Conservation (phyloP, 2,113 vertebrate species). For the Propithecus coquereli region DNA sequence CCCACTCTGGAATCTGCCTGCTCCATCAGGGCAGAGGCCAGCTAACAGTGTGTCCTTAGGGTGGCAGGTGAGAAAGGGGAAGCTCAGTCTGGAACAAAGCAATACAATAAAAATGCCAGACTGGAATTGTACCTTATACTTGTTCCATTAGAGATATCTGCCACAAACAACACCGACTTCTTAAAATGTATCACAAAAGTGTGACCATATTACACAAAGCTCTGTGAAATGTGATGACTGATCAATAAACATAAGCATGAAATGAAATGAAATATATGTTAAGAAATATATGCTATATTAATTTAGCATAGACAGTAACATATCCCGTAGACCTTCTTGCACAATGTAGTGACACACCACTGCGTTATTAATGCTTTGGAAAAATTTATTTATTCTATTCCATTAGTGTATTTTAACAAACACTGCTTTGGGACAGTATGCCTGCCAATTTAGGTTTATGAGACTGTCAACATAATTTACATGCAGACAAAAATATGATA, state of each 20-base stretch:
- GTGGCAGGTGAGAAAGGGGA: neutral
- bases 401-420: conserved; percentile 86
- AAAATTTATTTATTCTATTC: conserved; percentile 85
- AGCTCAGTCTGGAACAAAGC: neutral
- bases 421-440: conserved; percentile 85
- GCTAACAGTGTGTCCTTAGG: neutral
- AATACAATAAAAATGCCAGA: neutral
- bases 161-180: neutral
- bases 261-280: conserved; percentile 42
- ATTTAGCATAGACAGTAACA: conserved; percentile 59
- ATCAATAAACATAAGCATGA: conserved; percentile 54
- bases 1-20: neutral
- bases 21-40: neutral
- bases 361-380: conserved; percentile 76
- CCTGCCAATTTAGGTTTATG: conserved; percentile 88
- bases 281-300: conserved; percentile 44
- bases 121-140: neutral
- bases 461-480: conserved; percentile 88
- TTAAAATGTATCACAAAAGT: neutral
- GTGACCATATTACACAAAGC: neutral
- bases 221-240: conserved; percentile 17
- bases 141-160: neutral
- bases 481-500: conserved; percentile 87
- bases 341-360: conserved; percentile 41
- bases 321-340: conserved; percentile 51